phyloP scores from a whole-genome alignment of 2,888 invertebrate species.

The Drosophila parthenogenetica region DNA sequence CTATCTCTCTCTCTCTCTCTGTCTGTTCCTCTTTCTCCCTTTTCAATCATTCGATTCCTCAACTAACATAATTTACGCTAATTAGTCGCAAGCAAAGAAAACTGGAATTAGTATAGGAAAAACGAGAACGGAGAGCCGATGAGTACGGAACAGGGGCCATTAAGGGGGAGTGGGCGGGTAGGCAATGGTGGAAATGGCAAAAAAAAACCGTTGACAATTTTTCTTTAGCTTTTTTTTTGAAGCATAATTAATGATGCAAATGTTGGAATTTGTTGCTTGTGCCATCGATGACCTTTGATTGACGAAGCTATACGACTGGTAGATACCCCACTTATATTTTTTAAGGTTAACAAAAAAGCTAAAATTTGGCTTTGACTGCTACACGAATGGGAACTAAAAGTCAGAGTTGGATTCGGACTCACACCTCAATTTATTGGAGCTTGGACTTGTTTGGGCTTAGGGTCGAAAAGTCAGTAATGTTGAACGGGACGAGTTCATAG shows the following conservation, averaged over 20 bases:
- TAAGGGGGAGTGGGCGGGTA: too few species aligned
- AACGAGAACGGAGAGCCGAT: background rate
- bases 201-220: slow-evolving; percentile 23
- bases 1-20: background rate
- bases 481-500: background rate
- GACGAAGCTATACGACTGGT: too few species aligned
- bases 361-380: background rate
- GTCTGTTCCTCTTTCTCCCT: background rate
- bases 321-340: too few species aligned
- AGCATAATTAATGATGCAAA: slow-evolving; percentile 69
- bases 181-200: background rate
- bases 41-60: slow-evolving; percentile 23
- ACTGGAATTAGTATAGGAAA: background rate
- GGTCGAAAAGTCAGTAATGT: slow-evolving; percentile 13
- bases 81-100: slow-evolving; percentile 42
- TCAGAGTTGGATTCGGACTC: background rate
- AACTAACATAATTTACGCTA: slow-evolving; percentile 64
- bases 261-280: slow-evolving; percentile 18
- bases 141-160: too few species aligned
- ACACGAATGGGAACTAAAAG: background rate
- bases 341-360: background rate
- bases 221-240: slow-evolving; percentile 27
- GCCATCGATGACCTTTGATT: slow-evolving; percentile 17
- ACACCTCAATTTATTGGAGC: slow-evolving; percentile 4
- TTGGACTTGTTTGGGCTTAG: background rate